A percentile compares a stretch with the other conserved stretches of the same genome.
phyloP scores from a whole-genome alignment of 1,140 invertebrate genomes.

The Drosophila mauritiana region DNA sequence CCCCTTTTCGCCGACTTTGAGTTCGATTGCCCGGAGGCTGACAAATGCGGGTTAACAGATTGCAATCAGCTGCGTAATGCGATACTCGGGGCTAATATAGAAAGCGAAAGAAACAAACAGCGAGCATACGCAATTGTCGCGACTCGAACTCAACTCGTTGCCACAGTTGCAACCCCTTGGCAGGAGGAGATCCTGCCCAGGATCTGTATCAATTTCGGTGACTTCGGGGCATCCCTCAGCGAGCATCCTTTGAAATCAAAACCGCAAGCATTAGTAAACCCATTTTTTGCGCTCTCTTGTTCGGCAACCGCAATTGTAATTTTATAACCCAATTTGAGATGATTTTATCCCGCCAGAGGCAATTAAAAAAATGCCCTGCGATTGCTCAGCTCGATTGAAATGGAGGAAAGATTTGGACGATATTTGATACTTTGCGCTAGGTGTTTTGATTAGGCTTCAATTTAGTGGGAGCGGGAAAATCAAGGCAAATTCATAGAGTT shows the following conservation, averaged over 20 bases:
- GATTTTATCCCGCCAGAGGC: constrained; percentile 37
- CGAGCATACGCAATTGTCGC: constrained; percentile 35
- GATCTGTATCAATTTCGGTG: constrained; percentile 64
- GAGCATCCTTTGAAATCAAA: constrained; percentile 75
- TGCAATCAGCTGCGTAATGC: constrained; percentile 69
- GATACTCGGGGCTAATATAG: constrained; percentile 38
- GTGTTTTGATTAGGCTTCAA: constrained; percentile 32
- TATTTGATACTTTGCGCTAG: constrained; percentile 43
- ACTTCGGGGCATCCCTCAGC: constrained; percentile 60
- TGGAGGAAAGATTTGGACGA: not conserved
- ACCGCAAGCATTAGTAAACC: constrained; percentile 71
- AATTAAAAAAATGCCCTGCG: constrained; percentile 29
- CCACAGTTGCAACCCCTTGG: constrained; percentile 65
- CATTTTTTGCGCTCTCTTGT: constrained; percentile 60
- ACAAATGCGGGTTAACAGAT: constrained; percentile 63
- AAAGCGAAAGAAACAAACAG: constrained; percentile 22
- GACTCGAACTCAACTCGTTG: constrained; percentile 33
- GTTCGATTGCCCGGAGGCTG: constrained; percentile 24
- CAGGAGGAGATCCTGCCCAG: constrained; percentile 9
- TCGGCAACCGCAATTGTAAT: constrained; percentile 69
- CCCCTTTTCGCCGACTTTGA: constrained; percentile 12
- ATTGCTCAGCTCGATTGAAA: constrained; percentile 28
- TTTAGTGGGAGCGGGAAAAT: not conserved
- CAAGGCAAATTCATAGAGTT: not conserved
- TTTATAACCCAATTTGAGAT: constrained; percentile 76